Percentiles rank a stretch among this genome's conserved stretches.
These are phyloP conservation scores for Embidobia sp. DNA, from an alignment of 2,888 invertebrate species.

Conservation along the genomic window DNA sequence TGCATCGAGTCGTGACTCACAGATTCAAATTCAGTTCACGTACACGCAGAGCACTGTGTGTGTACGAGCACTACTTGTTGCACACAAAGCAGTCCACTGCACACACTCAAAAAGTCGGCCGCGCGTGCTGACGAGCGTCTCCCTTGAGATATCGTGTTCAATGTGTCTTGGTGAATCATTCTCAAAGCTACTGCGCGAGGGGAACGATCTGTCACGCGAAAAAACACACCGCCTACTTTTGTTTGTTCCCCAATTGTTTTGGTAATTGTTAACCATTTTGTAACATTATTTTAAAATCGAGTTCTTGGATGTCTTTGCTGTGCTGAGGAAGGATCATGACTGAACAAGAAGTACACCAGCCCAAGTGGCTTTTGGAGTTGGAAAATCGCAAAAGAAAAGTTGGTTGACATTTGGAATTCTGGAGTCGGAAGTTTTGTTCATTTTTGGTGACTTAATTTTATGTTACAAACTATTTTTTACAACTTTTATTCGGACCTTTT, in stretches of 20 bases:
- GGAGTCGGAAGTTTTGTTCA: background rate
- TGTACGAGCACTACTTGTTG: conserved; percentile 47
- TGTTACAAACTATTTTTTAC: conserved; percentile 4
- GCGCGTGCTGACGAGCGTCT: conserved; percentile 40
- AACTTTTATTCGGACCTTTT: no score
- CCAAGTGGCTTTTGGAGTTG: conserved; percentile 78
- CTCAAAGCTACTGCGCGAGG: conserved; percentile 10
- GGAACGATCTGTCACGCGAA: conserved; percentile 49
- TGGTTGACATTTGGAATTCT: conserved; percentile 22
- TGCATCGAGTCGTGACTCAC: conserved; percentile 30
- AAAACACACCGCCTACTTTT: background rate
- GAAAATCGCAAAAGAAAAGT: conserved; percentile 80
- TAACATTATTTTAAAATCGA: no score
- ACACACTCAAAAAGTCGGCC: conserved; percentile 2
- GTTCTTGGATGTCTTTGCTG: no score
- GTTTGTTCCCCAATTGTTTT: no score
- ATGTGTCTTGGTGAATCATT: conserved; percentile 54
- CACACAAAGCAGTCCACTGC: conserved; percentile 33
- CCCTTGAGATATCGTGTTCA: conserved; percentile 21
- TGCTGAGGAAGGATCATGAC: conserved; percentile 54
- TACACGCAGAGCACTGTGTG: conserved; percentile 4
- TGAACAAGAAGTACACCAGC: conserved; percentile 73
- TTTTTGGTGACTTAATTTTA: background rate
- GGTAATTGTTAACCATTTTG: background rate
- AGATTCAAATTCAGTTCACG: background rate